phyloP scores from a whole-genome alignment of 2,113 vertebrate species.

The Puma concolor region DNA sequence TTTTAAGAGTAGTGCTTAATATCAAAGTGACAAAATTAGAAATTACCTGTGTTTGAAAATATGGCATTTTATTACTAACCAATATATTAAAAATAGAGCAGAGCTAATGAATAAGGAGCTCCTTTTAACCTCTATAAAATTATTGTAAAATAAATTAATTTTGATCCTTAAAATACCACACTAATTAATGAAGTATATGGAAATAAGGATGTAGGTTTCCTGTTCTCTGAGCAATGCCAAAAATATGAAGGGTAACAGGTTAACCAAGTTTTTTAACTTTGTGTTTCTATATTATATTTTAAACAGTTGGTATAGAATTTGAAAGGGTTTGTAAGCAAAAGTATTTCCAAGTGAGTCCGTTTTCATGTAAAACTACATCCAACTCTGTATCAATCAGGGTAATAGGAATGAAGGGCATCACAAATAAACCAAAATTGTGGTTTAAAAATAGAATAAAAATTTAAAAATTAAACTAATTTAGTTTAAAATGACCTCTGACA shows the following conservation, averaged over 20 bases:
- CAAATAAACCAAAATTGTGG: neutral
- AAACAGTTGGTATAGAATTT: neutral
- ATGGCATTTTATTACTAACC: neutral
- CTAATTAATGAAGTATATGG: neutral
- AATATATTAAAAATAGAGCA: neutral
- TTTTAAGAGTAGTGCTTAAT: neutral
- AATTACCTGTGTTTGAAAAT: conserved; percentile 19
- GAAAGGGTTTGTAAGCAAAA: neutral
- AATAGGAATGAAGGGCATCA: neutral
- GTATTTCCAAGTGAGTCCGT: neutral
- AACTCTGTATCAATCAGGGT: neutral
- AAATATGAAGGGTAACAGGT: neutral
- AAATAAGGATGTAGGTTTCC: neutral
- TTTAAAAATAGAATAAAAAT: neutral
- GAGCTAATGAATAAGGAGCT: neutral
- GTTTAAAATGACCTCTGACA: neutral
- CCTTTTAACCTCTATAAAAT: neutral
- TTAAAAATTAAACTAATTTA: neutral
- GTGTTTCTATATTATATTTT: neutral
- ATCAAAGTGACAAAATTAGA: conserved; percentile 56
- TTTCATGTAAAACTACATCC: neutral
- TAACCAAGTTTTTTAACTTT: neutral
- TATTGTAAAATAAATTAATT: neutral
- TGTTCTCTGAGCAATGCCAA: neutral
- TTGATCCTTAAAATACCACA: neutral